Conservation (phyloP, 1,140 invertebrate species). For the Oreohelix idahoensis region DNA sequence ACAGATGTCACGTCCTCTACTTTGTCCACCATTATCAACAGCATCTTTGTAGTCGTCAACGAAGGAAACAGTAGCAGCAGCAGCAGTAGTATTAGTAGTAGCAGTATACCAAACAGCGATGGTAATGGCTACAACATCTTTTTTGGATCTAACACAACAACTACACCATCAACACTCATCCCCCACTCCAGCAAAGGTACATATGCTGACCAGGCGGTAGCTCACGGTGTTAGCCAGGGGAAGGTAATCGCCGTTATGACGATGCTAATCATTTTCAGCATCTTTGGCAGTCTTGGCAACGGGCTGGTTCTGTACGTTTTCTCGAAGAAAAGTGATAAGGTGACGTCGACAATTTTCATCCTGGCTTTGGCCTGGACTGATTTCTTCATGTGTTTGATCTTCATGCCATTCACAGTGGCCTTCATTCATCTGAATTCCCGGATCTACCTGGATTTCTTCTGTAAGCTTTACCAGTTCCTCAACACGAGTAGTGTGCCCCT, state of each 20-base stretch:
- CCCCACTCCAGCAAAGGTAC: neutral
- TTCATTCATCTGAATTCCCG: constrained; percentile 53
- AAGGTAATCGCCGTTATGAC: constrained; percentile 23
- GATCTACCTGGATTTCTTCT: constrained; percentile 58
- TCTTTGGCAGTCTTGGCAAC: constrained; percentile 69
- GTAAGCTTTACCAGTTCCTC: constrained; percentile 69
- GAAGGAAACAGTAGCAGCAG: neutral
- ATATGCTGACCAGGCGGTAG: neutral
- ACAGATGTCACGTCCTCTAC: neutral
- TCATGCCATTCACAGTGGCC: constrained; percentile 66
- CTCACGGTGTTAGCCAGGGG: neutral
- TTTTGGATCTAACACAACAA: neutral
- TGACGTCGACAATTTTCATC: constrained; percentile 70
- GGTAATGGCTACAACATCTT: neutral
- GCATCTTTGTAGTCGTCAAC: neutral
- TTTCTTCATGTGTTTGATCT: constrained; percentile 63
- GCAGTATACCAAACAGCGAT: neutral
- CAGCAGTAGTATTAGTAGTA: neutral
- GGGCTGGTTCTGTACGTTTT: constrained; percentile 70
- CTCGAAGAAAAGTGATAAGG: constrained; percentile 67
- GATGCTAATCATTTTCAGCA: constrained; percentile 47
- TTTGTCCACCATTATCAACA: neutral
- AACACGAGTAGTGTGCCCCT: constrained; percentile 69
- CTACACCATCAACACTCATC: neutral
- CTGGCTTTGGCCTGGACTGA: constrained; percentile 68